phyloP scores from a whole-genome alignment of 92 coral and sea anemone genomes.

The Epizoanthus illoricatus region DNA sequence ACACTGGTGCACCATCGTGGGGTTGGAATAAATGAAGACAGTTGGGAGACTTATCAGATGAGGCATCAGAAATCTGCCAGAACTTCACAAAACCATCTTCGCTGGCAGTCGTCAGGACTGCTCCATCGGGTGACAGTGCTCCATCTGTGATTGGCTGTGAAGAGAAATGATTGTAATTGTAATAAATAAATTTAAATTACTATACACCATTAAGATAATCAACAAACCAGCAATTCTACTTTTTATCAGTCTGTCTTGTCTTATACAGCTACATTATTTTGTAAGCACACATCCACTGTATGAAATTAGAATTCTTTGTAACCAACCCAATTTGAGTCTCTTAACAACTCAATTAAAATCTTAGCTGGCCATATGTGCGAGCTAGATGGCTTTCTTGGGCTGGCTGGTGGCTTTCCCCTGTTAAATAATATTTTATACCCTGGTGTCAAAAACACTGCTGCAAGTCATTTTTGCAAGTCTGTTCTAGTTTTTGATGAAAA shows the following conservation, averaged over 20 bases:
- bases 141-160: constrained; percentile 87
- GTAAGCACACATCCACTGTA: too few relatives aligned
- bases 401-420: too few relatives aligned
- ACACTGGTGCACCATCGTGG: constrained; percentile 80
- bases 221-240: neutral
- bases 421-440: too few relatives aligned
- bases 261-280: too few relatives aligned
- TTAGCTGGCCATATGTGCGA: too few relatives aligned
- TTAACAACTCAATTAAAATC: too few relatives aligned
- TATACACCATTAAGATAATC: neutral
- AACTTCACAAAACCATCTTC: constrained; percentile 92
- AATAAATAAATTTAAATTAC: neutral
- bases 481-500: too few relatives aligned
- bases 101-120: constrained; percentile 92
- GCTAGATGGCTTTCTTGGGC: too few relatives aligned
- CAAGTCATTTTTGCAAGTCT: too few relatives aligned
- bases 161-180: neutral
- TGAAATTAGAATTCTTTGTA: too few relatives aligned
- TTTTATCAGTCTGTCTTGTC: neutral
- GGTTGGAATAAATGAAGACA: constrained; percentile 93
- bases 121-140: constrained; percentile 89
- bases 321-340: too few relatives aligned
- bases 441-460: too few relatives aligned
- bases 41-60: constrained; percentile 47
- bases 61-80: constrained; percentile 82